These are phyloP conservation scores for Teleopsis dalmanni DNA, from an alignment of 1,140 invertebrate genomes.

Conservation along the genomic window DNA sequence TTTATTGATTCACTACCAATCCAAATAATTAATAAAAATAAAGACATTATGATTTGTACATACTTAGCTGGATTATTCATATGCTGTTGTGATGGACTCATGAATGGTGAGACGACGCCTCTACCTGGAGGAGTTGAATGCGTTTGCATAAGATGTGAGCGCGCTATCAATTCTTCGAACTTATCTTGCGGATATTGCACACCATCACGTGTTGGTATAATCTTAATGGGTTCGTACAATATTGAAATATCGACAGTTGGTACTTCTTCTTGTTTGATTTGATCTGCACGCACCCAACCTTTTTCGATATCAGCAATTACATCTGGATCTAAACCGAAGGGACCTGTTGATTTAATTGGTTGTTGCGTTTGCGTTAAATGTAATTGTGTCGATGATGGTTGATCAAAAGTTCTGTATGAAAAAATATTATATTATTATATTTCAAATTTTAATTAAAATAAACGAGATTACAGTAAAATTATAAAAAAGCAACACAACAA, in stretches of 20 bases:
- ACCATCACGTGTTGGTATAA: slow-evolving; percentile 42
- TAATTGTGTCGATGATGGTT: slow-evolving; percentile 27
- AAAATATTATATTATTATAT: too few relatives aligned
- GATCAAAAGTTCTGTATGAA: slow-evolving; percentile 33
- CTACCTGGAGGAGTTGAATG: slow-evolving; percentile 14
- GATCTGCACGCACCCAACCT: slow-evolving; percentile 37
- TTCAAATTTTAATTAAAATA: too few relatives aligned
- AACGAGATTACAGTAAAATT: neutral
- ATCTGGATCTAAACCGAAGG: slow-evolving; percentile 62
- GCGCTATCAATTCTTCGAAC: slow-evolving; percentile 43
- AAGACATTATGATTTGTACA: slow-evolving; percentile 3
- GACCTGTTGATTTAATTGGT: slow-evolving; percentile 49
- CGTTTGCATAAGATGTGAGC: slow-evolving; percentile 28
- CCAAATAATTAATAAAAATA: too few relatives aligned
- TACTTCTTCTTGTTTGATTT: slow-evolving; percentile 42
- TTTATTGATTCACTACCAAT: slow-evolving; percentile 20
- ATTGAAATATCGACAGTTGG: slow-evolving; percentile 48
- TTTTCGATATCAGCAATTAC: slow-evolving; percentile 57
- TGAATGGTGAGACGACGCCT: slow-evolving; percentile 26
- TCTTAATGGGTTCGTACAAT: slow-evolving; percentile 49
- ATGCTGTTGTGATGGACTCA: slow-evolving; percentile 28
- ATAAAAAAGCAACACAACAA: neutral
- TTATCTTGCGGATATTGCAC: slow-evolving; percentile 47
- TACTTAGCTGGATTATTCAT: slow-evolving; percentile 18
- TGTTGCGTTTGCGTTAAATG: slow-evolving; percentile 32